phyloP scores from a whole-genome alignment of 2,113 vertebrate species.

The zebrafish (Danio rerio) region DNA sequence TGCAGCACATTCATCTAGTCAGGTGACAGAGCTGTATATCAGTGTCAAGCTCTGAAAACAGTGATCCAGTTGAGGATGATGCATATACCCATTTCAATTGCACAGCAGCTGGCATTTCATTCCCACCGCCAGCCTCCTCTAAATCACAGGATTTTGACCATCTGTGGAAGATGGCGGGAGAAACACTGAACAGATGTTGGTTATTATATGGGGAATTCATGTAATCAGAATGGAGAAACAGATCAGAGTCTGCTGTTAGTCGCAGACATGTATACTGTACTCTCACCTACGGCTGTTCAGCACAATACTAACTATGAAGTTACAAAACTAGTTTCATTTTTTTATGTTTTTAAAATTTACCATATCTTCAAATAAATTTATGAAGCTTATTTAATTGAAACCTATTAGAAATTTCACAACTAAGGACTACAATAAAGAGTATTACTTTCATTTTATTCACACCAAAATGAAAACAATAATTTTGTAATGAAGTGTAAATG shows the following conservation, averaged over 20 bases:
- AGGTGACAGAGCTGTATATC: constrained; percentile 6
- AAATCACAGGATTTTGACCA: constrained; percentile 56
- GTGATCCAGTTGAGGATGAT: constrained; percentile 10
- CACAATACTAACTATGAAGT: background rate
- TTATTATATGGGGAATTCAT: constrained; percentile 59
- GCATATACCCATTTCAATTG: constrained; percentile 35
- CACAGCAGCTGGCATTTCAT: constrained; percentile 60
- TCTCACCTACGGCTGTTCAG: background rate
- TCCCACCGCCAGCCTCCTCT: constrained; percentile 51
- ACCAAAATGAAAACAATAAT: too few relatives aligned
- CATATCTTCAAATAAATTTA: too few relatives aligned
- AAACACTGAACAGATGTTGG: constrained; percentile 67
- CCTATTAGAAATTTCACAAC: too few relatives aligned
- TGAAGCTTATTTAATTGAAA: too few relatives aligned
- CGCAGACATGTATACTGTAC: constrained; percentile 20
- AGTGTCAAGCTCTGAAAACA: constrained; percentile 40
- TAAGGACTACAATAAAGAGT: too few relatives aligned
- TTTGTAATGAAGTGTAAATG: too few relatives aligned
- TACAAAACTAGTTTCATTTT: too few relatives aligned
- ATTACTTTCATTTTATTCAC: too few relatives aligned
- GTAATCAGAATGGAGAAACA: constrained; percentile 26
- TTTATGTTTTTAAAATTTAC: too few relatives aligned
- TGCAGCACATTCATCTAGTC: background rate
- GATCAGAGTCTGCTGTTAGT: constrained; percentile 23
- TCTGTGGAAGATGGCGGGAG: constrained; percentile 52